Base-by-base conservation (phyloP, 2,888 invertebrate genomes). In the Horisme vitalbata region DNA sequence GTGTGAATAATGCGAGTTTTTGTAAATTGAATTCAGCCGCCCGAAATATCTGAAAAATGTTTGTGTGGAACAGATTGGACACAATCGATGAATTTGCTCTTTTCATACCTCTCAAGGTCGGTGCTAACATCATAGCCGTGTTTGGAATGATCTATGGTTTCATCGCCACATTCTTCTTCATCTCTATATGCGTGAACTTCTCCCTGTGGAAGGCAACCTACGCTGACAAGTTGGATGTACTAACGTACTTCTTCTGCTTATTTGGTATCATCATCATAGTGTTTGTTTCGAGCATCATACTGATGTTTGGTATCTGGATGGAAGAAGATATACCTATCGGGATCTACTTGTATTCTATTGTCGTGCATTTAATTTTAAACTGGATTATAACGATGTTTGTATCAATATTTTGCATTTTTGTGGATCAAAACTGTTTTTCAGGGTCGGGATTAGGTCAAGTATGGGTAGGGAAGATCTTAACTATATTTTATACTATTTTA, bases 271-370 rank as follows among this genome's bases (percentile, higher is more conserved):
- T 62, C 3, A 55, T 52, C 0, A 21, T 49, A 8, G 10, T 73
- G 0, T 59, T 71, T 1, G 9, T 69, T 5, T 49, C 53, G 1
- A 68, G 70, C 36, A 53, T 68, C 3, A 5, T 67, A 2, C 55
- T 73, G 0, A 10, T 72, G 1, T 41, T 65, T 7, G 75, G 65
- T 3, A 27, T 64, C 4, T 41, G 57, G 2, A 35, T 33, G 2
- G 47, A 47, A 21, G 37, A 50, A 0, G 66, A 66, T 1, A 8
- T 36, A 0, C 11, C 62, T 0, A 3, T 75, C 4, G 15, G 43
- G 3, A 43, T 65, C 5, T 74, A 60, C 32, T 47, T 73, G 1
- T 73, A 70, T 68, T 48, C 59, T 24, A 44, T 55, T 1, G 5
- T 63, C 0, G 9, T 59, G 2, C 68, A 75, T 49, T 2, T 75